Evolutionary conservation across 2,113 vertebrate species (phyloP), one percentile per base, ranked within the genome.

Genomic region (Myotis brandtii): DNA sequence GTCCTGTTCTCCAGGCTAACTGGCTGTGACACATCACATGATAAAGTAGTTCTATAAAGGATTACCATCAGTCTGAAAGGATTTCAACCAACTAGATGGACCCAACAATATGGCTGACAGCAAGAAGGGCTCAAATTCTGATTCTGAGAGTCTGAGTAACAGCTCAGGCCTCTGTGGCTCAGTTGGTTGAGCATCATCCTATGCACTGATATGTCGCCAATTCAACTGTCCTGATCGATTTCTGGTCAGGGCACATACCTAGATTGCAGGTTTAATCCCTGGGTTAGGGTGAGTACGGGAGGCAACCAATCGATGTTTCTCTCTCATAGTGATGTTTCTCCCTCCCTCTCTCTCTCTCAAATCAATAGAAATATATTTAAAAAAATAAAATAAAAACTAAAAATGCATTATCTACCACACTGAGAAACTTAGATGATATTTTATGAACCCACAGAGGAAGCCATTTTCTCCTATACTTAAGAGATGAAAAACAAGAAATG

Each of bases 11-110:
- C 89, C 40, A 32, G 43, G 48, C 32, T 66, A 17, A 1, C 23
- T 10, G 25, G 84, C 43, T 69, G 1, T 3, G 8, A 12, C n/a
- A 52, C 4, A 2, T 5, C 9, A 0, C 0, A 0, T 0, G 0
- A 73, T 37, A 34, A 43, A 84, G 50, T 6, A 56, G 40, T 2
- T 8, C 37, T 64, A 14, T 4, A 56, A 86, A 72, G 34, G 2
- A 77, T 52, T 4, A 54, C 34, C 10, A 12, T 30, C 0, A 34
- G 40, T 17, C 64, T 75, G 48, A 56, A 91, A 40, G 32, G 75
- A 76, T 40, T 67, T 32, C 40, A 82, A 62, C 20, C 6, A 9
- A 56, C 0, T 25, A 59, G 52, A 43, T 6, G 1, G n/a, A 50
- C 6, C 0, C 1, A 66, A 77, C 72, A 84, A 89, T 82, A 40